A percentile compares a stretch with the other conserved stretches of the same genome.
Conservation (phyloP, 2,888 invertebrate genomes). For the Selenia dentaria region DNA sequence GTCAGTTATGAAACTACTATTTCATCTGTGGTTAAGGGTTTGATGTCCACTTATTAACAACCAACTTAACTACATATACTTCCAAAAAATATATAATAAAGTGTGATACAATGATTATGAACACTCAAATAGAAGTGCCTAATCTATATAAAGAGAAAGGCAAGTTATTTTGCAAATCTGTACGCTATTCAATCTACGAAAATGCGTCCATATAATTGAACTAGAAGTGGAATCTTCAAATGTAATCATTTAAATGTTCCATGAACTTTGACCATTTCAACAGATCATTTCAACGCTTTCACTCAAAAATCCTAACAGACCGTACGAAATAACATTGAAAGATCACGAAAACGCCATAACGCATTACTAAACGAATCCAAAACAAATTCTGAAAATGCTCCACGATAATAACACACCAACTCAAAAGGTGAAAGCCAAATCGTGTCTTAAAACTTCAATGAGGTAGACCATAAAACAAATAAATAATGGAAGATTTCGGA, state of each 20-base stretch:
- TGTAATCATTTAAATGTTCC: conserved; percentile 15
- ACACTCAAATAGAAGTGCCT: too few species aligned
- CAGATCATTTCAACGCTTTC: conserved; percentile 28
- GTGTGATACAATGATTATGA: too few species aligned
- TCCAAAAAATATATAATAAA: too few species aligned
- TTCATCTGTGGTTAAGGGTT: too few species aligned
- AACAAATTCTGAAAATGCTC: conserved; percentile 49
- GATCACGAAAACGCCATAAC: conserved; percentile 64
- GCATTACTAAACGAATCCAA: conserved; percentile 48
- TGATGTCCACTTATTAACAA: too few species aligned
- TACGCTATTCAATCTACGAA: background rate
- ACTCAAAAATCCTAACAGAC: conserved; percentile 26
- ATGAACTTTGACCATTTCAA: conserved; percentile 25
- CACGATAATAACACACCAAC: conserved; percentile 38
- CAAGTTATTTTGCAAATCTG: too few species aligned
- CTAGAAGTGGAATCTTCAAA: conserved; percentile 3
- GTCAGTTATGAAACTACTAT: too few species aligned
- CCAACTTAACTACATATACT: too few species aligned
- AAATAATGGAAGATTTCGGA: conserved; percentile 53
- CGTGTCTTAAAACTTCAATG: conserved; percentile 39
- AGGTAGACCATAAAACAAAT: conserved; percentile 44
- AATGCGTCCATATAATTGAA: conserved; percentile 4
- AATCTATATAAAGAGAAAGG: too few species aligned
- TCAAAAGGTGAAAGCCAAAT: conserved; percentile 29
- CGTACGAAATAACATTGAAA: conserved; percentile 25